Percentiles rank a stretch among this genome's conserved stretches.
phyloP scores from a whole-genome alignment of 1,140 invertebrate genomes.

The Argopecten irradians region DNA sequence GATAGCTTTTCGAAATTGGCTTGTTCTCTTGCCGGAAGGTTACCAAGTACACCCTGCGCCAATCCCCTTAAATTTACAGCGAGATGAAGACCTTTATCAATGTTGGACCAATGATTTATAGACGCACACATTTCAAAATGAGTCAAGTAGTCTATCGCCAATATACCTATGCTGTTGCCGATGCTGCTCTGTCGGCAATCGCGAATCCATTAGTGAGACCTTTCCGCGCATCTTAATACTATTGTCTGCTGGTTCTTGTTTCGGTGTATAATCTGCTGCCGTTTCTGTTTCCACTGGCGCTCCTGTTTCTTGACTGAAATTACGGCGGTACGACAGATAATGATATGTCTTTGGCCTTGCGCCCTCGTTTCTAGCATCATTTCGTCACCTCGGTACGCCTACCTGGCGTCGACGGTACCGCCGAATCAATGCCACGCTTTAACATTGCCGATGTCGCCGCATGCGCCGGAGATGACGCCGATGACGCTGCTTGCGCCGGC shows the following conservation, averaged over 20 bases:
- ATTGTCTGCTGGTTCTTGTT: background rate
- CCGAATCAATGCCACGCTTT: background rate
- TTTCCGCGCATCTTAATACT: background rate
- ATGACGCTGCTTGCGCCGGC: too few relatives aligned
- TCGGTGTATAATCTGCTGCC: background rate
- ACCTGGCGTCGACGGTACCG: background rate
- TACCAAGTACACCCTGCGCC: background rate
- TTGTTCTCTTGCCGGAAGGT: background rate
- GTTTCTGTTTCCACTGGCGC: background rate
- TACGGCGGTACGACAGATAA: background rate
- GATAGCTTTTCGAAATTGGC: background rate
- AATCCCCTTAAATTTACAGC: background rate
- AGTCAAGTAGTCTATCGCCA: constrained; percentile 36
- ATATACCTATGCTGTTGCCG: background rate
- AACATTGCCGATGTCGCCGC: background rate
- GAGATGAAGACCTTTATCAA: constrained; percentile 35
- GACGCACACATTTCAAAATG: constrained; percentile 47
- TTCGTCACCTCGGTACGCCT: background rate
- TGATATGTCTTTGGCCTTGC: background rate
- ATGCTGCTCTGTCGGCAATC: background rate
- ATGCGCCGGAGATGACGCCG: too few relatives aligned
- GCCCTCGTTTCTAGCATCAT: background rate
- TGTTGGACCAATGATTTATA: constrained; percentile 36
- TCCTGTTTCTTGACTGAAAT: background rate
- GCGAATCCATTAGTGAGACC: background rate